Percentiles rank a stretch among this genome's conserved stretches.
phyloP scores from a whole-genome alignment of 2,113 vertebrate genomes.

The Hypocryptadius cinnamomeus region DNA sequence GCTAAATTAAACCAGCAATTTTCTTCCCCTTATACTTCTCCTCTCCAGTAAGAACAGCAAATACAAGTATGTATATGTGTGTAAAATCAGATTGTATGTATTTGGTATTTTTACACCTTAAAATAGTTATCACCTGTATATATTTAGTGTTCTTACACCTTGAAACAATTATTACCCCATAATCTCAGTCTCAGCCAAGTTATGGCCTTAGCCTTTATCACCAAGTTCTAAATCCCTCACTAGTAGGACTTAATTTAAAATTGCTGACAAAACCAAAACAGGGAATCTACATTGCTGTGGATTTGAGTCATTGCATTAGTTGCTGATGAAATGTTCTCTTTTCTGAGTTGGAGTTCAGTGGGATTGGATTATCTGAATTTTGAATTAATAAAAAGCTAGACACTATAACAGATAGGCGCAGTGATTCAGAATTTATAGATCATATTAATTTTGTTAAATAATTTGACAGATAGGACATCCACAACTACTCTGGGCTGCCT shows the following conservation, averaged over 20 bases:
- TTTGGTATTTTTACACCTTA: not conserved
- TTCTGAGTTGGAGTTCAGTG: not conserved
- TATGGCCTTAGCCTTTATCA: not conserved
- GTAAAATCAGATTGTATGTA: not conserved
- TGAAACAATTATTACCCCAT: not conserved
- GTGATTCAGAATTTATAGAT: not conserved
- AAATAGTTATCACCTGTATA: not conserved
- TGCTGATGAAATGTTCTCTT: not conserved
- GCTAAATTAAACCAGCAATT: not conserved
- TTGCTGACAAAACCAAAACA: not conserved
- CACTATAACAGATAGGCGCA: not conserved
- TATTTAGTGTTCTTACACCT: not conserved
- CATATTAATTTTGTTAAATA: not conserved
- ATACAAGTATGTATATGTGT: not conserved
- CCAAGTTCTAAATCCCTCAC: not conserved
- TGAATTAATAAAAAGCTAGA: not conserved
- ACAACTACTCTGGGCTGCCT: not conserved
- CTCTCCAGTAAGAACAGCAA: not conserved
- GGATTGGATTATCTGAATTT: not conserved
- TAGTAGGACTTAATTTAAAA: not conserved
- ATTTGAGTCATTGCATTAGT: not conserved
- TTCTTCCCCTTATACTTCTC: not conserved
- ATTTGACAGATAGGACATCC: not conserved
- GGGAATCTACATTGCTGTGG: not conserved
- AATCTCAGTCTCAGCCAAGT: not conserved